These are phyloP conservation scores for Choreutis nemorana DNA, from an alignment of 2,888 invertebrate species.

Conservation along the genomic window DNA sequence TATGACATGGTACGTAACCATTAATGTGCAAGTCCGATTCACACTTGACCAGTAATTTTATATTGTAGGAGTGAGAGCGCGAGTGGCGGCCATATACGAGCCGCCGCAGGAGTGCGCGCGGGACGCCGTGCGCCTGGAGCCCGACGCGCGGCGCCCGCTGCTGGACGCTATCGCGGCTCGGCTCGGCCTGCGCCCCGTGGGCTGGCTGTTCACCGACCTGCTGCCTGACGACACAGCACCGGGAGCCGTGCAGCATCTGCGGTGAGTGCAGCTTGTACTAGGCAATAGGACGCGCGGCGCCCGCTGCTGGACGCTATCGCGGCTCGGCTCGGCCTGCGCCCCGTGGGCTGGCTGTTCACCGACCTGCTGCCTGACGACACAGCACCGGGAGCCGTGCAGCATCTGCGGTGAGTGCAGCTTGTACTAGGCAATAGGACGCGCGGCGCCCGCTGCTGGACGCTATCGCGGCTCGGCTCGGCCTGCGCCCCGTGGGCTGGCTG, in stretches of 20 bases:
- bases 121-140: conserved; percentile 67
- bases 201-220: conserved; percentile 99
- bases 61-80: too few relatives aligned
- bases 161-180: conserved; percentile 67
- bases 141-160: conserved; percentile 71
- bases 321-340: conserved; percentile 75
- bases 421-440: too few relatives aligned
- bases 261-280: conserved; percentile 18
- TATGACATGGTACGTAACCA: too few relatives aligned
- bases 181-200: conserved; percentile 83
- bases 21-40: too few relatives aligned
- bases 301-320: conserved; percentile 60
- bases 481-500: conserved; percentile 93
- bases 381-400: conserved; percentile 83
- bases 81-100: conserved; percentile 95
- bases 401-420: conserved; percentile 36
- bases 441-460: not conserved
- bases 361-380: conserved; percentile 90
- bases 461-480: conserved; percentile 81
- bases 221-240: conserved; percentile 82
- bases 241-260: conserved; percentile 81
- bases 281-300: conserved; percentile 18
- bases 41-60: too few relatives aligned
- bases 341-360: conserved; percentile 98
- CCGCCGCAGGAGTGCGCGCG: conserved; percentile 90